These are phyloP conservation scores for Mesocentrotus franciscanus DNA, from an alignment of 53 echinoderm and acorn worm species.

Conservation along the genomic window DNA sequence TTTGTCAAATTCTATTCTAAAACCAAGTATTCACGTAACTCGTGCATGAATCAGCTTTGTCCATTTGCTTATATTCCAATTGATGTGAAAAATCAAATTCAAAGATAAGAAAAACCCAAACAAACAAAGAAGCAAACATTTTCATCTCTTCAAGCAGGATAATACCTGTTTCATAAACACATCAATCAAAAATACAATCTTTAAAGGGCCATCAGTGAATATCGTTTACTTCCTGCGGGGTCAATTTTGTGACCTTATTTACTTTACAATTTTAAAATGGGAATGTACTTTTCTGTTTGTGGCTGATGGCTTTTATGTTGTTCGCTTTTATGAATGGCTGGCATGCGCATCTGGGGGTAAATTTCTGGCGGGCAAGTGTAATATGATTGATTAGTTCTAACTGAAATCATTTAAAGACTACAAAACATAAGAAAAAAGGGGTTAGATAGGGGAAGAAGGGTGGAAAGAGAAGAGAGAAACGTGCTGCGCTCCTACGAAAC, in stretches of 20 bases:
- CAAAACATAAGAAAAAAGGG: not conserved
- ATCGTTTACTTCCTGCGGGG: not conserved
- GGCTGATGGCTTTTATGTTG: not conserved
- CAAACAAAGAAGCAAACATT: too few species aligned
- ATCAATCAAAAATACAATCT: not conserved
- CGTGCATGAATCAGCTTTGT: not conserved
- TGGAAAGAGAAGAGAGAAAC: not conserved
- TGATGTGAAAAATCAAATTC: not conserved
- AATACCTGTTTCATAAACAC: not conserved
- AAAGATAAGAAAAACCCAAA: not conserved
- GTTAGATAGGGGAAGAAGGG: not conserved
- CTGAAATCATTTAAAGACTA: not conserved
- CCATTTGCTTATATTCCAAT: not conserved
- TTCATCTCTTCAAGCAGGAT: not conserved
- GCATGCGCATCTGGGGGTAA: not conserved
- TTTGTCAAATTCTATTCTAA: too few species aligned
- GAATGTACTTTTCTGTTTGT: not conserved
- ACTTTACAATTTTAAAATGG: not conserved
- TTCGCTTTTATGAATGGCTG: conserved; percentile 1
- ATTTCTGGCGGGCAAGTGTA: not conserved
- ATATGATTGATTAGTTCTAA: conserved; percentile 1
- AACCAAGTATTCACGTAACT: not conserved
- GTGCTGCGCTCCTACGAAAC: not conserved
- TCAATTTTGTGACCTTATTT: not conserved
- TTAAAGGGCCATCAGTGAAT: not conserved